A percentile compares a stretch with the other conserved stretches of the same genome.
phyloP scores from a whole-genome alignment of 2,113 vertebrate species.

The Mystacornis crossleyi region DNA sequence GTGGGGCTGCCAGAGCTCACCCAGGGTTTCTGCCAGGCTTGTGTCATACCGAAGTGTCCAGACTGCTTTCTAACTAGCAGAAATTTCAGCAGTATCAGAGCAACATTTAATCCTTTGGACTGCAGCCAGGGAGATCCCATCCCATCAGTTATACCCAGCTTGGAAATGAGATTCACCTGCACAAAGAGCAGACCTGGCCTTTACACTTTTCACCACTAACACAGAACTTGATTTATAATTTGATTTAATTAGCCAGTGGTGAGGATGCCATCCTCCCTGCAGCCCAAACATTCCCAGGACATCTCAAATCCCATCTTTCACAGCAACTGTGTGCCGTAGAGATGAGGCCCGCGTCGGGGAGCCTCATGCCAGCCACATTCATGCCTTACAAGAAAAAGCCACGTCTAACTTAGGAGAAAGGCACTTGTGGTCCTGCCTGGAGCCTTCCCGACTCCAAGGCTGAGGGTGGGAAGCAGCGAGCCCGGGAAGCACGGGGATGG shows the following conservation, averaged over 20 bases:
- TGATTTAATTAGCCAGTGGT: neutral
- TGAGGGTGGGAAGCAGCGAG: neutral
- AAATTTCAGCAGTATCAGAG: neutral
- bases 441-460: neutral
- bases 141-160: neutral
- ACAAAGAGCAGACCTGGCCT: neutral
- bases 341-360: accelerated
- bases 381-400: neutral
- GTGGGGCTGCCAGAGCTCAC: neutral
- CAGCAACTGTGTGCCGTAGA: accelerated
- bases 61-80: neutral
- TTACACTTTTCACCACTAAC: neutral
- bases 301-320: neutral
- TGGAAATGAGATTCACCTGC: neutral
- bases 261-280: neutral
- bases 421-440: neutral
- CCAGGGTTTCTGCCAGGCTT: neutral
- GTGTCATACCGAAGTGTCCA: accelerated
- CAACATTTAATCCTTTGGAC: neutral
- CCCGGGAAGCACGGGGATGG: neutral
- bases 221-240: neutral
- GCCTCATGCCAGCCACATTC: neutral
- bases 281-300: neutral
- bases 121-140: neutral
- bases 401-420: neutral